phyloP scores from a whole-genome alignment of 2,113 vertebrate genomes.

The Galbula dea region DNA sequence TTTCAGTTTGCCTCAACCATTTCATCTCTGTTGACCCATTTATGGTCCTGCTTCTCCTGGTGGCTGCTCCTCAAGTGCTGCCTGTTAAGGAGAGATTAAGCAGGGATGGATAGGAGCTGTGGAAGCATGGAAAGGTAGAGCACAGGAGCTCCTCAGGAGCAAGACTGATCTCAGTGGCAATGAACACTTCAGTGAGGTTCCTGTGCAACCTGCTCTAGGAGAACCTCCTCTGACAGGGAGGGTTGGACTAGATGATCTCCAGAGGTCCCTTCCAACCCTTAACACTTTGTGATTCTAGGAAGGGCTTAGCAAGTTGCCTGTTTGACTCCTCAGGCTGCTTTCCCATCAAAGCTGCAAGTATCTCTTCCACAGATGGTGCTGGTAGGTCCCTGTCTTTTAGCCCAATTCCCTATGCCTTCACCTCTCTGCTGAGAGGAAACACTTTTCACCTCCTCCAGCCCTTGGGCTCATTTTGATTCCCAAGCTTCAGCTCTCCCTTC shows the following conservation, averaged over 20 bases:
- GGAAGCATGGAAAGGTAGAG: background rate
- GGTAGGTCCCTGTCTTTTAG: background rate
- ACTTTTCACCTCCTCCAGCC: background rate
- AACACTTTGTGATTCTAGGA: background rate
- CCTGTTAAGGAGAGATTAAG: conserved; percentile 31
- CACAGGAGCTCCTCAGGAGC: background rate
- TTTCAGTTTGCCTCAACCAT: background rate
- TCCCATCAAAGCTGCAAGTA: no score
- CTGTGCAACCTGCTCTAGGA: no score
- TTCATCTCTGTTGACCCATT: background rate
- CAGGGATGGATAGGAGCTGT: background rate
- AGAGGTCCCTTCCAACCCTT: background rate
- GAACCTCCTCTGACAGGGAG: no score
- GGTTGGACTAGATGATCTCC: background rate
- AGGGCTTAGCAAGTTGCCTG: no score
- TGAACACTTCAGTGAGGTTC: no score
- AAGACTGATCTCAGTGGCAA: background rate
- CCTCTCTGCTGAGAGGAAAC: background rate
- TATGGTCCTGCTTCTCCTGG: background rate
- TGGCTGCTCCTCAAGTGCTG: background rate
- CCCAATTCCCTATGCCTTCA: background rate
- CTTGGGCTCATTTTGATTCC: background rate
- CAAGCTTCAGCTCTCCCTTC: background rate
- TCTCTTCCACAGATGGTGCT: background rate
- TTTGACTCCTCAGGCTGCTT: no score